Percentiles rank a stretch among this genome's conserved stretches.
These are phyloP conservation scores for Phania funesta DNA, from an alignment of 2,888 invertebrate species.

Conservation along the genomic window DNA sequence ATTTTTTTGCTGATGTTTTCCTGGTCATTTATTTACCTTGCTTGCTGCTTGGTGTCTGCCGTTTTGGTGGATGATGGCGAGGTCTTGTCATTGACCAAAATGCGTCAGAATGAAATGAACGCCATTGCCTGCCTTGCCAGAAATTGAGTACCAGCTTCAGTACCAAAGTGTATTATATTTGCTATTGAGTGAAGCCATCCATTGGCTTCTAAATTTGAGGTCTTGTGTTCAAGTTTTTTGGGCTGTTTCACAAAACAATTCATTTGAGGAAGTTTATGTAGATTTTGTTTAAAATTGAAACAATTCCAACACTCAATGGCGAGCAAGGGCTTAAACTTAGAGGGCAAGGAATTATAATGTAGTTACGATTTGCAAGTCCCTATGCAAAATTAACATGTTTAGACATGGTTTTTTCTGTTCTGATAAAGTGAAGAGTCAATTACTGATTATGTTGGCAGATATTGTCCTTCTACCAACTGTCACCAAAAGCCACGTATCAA, in stretches of 20 bases:
- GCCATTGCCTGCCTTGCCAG: constrained; percentile 81
- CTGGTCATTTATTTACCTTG: constrained; percentile 18
- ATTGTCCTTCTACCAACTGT: constrained; percentile 51
- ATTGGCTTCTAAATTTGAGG: constrained; percentile 51
- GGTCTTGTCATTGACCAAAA: constrained; percentile 91
- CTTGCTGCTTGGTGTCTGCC: constrained; percentile 81
- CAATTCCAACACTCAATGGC: too few relatives aligned
- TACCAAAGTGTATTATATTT: constrained; percentile 94
- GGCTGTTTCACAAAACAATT: neutral
- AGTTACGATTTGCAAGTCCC: too few relatives aligned
- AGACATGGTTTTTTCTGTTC: too few relatives aligned
- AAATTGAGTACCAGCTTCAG: constrained; percentile 93
- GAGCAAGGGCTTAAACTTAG: too few relatives aligned
- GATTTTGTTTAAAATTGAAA: too few relatives aligned
- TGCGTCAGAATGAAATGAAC: constrained; percentile 88
- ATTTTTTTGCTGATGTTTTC: neutral
- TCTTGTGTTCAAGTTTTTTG: neutral
- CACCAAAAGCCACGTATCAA: constrained; percentile 62
- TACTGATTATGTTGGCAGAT: constrained; percentile 39
- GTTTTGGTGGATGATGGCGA: constrained; percentile 92
- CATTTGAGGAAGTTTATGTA: too few relatives aligned
- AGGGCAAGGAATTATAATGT: too few relatives aligned
- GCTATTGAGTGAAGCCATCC: constrained; percentile 90
- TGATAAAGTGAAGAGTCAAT: too few relatives aligned
- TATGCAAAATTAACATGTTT: too few relatives aligned